Evolutionary conservation across 1,140 invertebrate species (phyloP).

Genomic region (Pseudomyrmex sp.): DNA sequence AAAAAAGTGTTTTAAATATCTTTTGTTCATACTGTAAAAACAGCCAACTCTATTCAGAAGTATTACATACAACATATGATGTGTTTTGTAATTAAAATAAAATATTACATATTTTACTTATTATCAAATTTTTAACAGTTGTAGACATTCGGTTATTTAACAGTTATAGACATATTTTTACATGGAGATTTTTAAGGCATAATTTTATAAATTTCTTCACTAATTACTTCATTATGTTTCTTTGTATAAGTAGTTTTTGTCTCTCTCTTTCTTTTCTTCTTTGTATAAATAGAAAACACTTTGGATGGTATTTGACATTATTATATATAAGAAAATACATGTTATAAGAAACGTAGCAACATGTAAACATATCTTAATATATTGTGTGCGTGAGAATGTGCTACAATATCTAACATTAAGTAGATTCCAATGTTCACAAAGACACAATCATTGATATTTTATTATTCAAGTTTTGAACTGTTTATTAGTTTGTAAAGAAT

Average conservation of each 20-base stretch:
- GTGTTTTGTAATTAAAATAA: not conserved
- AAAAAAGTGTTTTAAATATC: not conserved
- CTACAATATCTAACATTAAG: not conserved
- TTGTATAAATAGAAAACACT: not conserved
- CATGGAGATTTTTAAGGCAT: not conserved
- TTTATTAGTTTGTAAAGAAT: not conserved
- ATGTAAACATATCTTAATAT: constrained; percentile 8
- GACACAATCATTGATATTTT: not conserved
- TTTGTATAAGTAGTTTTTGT: not conserved
- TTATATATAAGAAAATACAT: not conserved
- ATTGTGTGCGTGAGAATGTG: not conserved
- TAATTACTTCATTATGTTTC: not conserved
- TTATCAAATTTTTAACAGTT: not conserved
- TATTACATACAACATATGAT: not conserved
- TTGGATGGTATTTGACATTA: not conserved
- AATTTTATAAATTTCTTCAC: not conserved
- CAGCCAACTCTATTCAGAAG: not conserved
- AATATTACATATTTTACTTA: not conserved
- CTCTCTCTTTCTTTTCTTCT: not conserved
- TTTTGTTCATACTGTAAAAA: not conserved
- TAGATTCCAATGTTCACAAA: not conserved
- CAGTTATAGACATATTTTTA: not conserved
- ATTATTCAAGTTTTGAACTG: too few species aligned
- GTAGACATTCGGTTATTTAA: not conserved
- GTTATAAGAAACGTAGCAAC: not conserved